Evolutionary conservation across 2,797 vertebrate genomes (phyloP).

Genomic region (Falco biarmicus): DNA sequence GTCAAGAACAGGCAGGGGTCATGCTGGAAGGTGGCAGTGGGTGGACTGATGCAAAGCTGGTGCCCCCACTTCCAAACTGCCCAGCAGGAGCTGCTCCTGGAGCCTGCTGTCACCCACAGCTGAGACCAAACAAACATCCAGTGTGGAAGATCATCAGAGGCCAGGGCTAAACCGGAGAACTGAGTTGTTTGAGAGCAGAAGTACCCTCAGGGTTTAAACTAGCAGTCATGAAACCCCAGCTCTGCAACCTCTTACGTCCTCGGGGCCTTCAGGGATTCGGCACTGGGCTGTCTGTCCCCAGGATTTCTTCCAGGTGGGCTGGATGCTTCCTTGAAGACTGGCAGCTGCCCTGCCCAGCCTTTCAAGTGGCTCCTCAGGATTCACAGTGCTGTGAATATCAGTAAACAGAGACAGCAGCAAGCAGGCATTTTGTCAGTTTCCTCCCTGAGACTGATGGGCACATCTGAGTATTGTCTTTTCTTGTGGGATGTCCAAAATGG

Average conservation of each 20-base stretch:
- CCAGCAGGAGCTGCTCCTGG: accelerated
- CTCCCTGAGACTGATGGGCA: accelerated
- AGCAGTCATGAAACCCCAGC: background rate
- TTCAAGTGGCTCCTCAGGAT: background rate
- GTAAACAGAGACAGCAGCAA: background rate
- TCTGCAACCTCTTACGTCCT: background rate
- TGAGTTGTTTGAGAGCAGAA: background rate
- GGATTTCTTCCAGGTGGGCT: background rate
- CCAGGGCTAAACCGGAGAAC: background rate
- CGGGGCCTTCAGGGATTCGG: background rate
- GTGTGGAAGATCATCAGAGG: background rate
- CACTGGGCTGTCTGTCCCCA: accelerated
- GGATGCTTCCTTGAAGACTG: background rate
- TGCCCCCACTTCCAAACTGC: background rate
- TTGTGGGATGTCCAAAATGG: background rate
- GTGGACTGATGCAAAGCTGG: background rate
- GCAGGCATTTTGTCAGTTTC: background rate
- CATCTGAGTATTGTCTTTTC: background rate
- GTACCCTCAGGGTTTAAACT: background rate
- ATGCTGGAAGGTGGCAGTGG: background rate
- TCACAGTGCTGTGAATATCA: background rate
- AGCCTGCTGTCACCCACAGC: background rate
- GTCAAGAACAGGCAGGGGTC: background rate
- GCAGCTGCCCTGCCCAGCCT: background rate
- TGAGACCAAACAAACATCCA: accelerated